phyloP scores from a whole-genome alignment of 2,113 vertebrate genomes.

The Hemiscyllium ocellatum region DNA sequence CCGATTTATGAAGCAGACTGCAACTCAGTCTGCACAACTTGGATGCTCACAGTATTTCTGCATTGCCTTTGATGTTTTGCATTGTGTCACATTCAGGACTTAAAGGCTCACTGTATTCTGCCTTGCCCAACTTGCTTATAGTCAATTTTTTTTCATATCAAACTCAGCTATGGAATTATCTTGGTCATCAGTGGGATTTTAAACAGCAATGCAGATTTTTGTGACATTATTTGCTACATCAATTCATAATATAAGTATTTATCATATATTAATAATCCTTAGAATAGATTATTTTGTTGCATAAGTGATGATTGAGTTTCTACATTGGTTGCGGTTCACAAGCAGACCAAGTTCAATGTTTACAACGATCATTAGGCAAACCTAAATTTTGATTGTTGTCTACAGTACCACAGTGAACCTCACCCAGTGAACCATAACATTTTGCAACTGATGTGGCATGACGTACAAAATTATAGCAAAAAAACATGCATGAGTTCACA shows the following conservation, averaged over 20 bases:
- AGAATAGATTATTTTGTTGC: neutral
- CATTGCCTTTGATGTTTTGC: too few relatives aligned
- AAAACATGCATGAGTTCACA: slow-evolving; percentile 27
- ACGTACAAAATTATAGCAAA: neutral
- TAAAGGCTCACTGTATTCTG: neutral
- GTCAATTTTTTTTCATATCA: neutral
- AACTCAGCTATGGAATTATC: neutral
- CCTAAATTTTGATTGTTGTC: neutral
- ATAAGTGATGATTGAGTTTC: neutral
- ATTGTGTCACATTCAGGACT: too few relatives aligned
- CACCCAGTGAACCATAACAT: slow-evolving; percentile 14
- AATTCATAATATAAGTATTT: neutral
- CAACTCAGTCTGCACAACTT: too few relatives aligned
- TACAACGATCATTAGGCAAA: slow-evolving; percentile 5
- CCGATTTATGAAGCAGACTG: too few relatives aligned
- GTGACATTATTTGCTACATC: neutral
- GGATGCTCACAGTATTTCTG: too few relatives aligned
- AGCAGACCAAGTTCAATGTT: neutral
- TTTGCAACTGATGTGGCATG: slow-evolving; percentile 31
- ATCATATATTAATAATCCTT: neutral
- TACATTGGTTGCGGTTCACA: neutral
- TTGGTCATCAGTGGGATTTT: too few relatives aligned
- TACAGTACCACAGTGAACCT: neutral
- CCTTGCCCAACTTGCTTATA: neutral
- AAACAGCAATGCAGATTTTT: neutral